These are phyloP conservation scores for Platyrinchus mystaceus DNA, from an alignment of 2,797 vertebrate genomes.

Conservation along the genomic window DNA sequence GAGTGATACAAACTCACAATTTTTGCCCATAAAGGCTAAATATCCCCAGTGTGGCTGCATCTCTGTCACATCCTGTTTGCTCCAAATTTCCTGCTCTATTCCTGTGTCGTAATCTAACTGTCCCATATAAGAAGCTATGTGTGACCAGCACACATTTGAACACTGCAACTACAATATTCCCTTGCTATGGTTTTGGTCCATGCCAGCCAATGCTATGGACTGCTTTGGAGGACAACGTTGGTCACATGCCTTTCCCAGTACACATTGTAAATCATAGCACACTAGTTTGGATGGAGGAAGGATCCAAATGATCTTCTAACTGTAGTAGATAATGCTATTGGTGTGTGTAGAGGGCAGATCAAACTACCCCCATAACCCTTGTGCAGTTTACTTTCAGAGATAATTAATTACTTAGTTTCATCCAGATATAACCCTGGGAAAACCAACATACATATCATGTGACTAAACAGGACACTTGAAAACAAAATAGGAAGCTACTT, in stretches of 20 bases:
- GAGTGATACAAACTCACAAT: not conserved
- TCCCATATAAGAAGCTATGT: not conserved
- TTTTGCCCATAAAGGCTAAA: not conserved
- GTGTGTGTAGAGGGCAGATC: rapidly evolving
- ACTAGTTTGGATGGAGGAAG: not conserved
- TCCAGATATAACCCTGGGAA: not conserved
- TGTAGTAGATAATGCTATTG: not conserved
- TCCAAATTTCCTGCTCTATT: not conserved
- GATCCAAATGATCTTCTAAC: not conserved
- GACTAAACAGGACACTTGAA: not conserved
- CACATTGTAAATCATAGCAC: not conserved
- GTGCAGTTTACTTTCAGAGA: not conserved
- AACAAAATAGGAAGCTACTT: not conserved
- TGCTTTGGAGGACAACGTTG: not conserved
- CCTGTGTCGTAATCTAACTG: not conserved
- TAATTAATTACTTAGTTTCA: not conserved
- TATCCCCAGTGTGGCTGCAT: not conserved
- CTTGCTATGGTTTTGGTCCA: not conserved
- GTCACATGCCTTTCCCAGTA: not conserved
- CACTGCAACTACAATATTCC: not conserved
- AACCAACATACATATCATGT: not conserved
- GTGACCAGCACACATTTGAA: not conserved
- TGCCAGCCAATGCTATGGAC: not conserved
- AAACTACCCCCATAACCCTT: not conserved
- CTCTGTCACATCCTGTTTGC: not conserved